Conservation (phyloP, 2,797 vertebrate species). For the Microtus californicus region DNA sequence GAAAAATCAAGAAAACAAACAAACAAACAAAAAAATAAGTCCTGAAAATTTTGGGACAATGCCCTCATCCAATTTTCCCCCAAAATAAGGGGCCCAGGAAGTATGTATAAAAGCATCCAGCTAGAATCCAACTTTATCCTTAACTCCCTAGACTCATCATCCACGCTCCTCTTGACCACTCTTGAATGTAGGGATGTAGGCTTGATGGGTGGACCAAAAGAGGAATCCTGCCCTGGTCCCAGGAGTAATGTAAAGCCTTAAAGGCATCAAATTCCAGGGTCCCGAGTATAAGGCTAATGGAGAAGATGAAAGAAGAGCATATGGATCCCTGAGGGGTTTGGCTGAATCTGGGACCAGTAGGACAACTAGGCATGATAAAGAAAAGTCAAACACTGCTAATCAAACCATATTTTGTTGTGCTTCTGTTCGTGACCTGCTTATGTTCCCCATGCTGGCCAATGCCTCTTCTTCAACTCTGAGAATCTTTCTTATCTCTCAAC, state of each 20-base stretch:
- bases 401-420: not conserved
- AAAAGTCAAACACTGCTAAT: not conserved
- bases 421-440: not conserved
- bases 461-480: not conserved
- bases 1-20: too few relatives aligned
- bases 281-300: not conserved
- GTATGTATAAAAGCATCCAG: not conserved
- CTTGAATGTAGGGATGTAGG: not conserved
- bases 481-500: not conserved
- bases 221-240: not conserved
- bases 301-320: not conserved
- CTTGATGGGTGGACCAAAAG: not conserved
- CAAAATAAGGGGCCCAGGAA: not conserved
- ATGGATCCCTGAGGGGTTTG: not conserved
- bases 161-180: not conserved
- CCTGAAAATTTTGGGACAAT: not conserved
- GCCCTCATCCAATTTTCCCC: not conserved
- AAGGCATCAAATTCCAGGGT: not conserved
- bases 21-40: not conserved
- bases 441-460: not conserved
- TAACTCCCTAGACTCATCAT: not conserved
- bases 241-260: not conserved
- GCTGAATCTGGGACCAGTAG: not conserved
- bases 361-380: not conserved
- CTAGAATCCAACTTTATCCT: not conserved